These are phyloP conservation scores for Babyrousa celebensis DNA, from an alignment of 2,797 vertebrate genomes.

Conservation along the genomic window DNA sequence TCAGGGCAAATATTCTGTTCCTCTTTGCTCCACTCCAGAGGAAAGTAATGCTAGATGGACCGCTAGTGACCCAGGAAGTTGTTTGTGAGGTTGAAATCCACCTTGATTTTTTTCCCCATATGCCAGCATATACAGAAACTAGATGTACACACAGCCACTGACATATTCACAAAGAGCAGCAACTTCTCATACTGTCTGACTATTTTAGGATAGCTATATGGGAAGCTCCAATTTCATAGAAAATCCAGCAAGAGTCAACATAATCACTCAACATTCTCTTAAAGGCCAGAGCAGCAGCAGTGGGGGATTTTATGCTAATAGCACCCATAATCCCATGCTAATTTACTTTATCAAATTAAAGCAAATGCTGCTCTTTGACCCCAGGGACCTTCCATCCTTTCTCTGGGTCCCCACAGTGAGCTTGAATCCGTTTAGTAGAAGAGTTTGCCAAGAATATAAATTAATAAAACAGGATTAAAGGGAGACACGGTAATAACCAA, in stretches of 20 bases:
- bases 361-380: constrained; percentile 88
- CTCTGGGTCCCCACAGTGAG: constrained; percentile 87
- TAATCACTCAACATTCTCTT: constrained; percentile 75
- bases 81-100: neutral
- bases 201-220: neutral
- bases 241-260: constrained; percentile 45
- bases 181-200: neutral
- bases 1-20: neutral
- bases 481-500: constrained; percentile 89
- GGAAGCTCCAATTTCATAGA: neutral
- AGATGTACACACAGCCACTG: no score
- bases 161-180: neutral
- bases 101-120: neutral
- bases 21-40: neutral
- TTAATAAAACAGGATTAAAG: constrained; percentile 93
- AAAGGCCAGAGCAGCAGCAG: constrained; percentile 75
- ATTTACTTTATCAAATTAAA: constrained; percentile 93
- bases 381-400: constrained; percentile 88
- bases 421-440: constrained; percentile 89
- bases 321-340: constrained; percentile 90
- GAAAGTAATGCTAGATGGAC: neutral
- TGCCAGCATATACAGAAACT: neutral
- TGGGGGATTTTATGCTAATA: constrained; percentile 85
- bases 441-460: constrained; percentile 91
- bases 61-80: neutral